These are phyloP conservation scores for Brachypodius melanocephalos DNA, from an alignment of 2,113 vertebrate species.

Conservation along the genomic window DNA sequence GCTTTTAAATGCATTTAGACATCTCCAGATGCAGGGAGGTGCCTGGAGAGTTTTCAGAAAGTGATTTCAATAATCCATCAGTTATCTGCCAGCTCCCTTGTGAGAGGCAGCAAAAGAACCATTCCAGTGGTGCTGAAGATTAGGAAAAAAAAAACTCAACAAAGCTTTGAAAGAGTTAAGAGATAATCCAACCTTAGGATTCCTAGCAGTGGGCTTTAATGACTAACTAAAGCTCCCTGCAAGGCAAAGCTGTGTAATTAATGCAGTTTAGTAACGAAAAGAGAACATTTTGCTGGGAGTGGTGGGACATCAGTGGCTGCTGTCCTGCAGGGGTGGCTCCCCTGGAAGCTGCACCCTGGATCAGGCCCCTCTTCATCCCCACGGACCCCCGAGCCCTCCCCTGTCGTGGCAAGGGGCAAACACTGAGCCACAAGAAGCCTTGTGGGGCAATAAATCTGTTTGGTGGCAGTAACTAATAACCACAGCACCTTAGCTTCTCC, in stretches of 20 bases:
- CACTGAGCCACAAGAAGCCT: not conserved
- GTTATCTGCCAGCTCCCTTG: not conserved
- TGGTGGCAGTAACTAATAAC: not conserved
- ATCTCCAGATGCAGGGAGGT: not conserved
- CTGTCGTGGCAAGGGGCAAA: not conserved
- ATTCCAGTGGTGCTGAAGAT: not conserved
- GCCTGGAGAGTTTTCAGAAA: conserved; percentile 13
- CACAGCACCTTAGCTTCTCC: not conserved
- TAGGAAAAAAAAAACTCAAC: not conserved
- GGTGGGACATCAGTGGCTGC: not conserved
- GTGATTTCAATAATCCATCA: conserved; percentile 5
- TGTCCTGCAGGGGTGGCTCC: not conserved
- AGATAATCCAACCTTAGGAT: not conserved
- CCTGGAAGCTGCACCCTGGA: not conserved
- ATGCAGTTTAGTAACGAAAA: not conserved
- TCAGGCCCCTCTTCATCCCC: not conserved
- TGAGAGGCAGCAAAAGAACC: not conserved
- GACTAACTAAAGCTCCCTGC: not conserved
- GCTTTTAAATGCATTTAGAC: not conserved
- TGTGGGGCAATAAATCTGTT: not conserved
- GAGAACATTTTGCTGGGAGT: not conserved
- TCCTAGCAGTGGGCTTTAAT: not conserved
- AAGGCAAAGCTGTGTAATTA: not conserved
- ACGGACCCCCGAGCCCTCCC: not conserved
- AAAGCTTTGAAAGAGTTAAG: conserved; percentile 7